Base-by-base conservation (phyloP, 2,113 vertebrate species). In the Xyrauchen texanus region DNA sequence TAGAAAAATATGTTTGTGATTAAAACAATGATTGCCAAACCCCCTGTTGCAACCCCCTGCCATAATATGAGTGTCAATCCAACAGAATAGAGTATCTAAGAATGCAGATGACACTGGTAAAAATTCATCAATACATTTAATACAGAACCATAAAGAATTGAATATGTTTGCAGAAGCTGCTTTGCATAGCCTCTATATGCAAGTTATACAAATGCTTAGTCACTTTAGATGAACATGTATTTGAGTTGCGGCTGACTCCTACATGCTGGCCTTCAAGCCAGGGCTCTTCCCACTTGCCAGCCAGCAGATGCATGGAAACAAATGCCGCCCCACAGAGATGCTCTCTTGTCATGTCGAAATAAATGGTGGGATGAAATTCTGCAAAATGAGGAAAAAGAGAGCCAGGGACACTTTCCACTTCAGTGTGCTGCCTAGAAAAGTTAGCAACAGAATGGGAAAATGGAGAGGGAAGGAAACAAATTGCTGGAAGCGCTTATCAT, bases 351-450 rank as follows among this genome's bases (percentile, higher is more conserved):
- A 80, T 58, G 52, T 49, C 62, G 60, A 69, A 49, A 68, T 51
- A 81, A 84, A 63, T 75, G 77, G 77, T 77, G 83, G 73, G 76
- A 46, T 64, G 77, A 77, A 79, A 85, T 84, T 79, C 81, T 79
- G 85, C 85, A 76, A 86, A 89, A 89, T 81, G 80, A 73, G 76
- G 81, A 68, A 75, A 84, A 85, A 88, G 78, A 34, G 21, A 34
- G 21, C 21, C 82, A 81, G 45, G 84, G 21, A 34, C 83, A 82
- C 82, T 85, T 91, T 91, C 89, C 89, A 88, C 89, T 90, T 88
- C 77, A 62, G 46, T 87, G 88, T 85, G 55, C 85, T 57, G 87
- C 90, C 87, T 16, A 63, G 76, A 58, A 86, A 82, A 78, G 82
- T 81, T 81, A 87, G 79, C 52, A 61, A 71, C 34, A 45, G 21